phyloP scores from a whole-genome alignment of 2,797 vertebrate species.

The Hirundo rustica region DNA sequence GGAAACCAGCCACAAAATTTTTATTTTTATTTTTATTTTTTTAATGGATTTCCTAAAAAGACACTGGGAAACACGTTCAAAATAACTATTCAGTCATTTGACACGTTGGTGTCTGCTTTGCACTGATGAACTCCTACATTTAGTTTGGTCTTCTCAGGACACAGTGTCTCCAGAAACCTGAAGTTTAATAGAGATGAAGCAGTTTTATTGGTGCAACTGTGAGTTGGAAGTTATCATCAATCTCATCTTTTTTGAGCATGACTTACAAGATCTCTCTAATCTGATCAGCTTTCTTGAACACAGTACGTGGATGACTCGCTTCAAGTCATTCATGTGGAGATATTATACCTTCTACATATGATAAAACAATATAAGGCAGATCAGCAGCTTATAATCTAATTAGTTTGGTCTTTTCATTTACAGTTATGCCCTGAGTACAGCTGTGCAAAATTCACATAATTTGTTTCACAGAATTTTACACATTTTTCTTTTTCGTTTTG shows the following conservation, averaged over 20 bases:
- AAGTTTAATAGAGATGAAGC: slow-evolving; percentile 63
- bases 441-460: slow-evolving; percentile 58
- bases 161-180: slow-evolving; percentile 50
- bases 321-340: slow-evolving; percentile 73
- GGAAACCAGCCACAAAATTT: slow-evolving; percentile 22
- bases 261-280: slow-evolving; percentile 71
- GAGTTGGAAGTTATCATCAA: slow-evolving; percentile 72
- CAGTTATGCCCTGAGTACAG: slow-evolving; percentile 73
- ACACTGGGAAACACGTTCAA: slow-evolving; percentile 3
- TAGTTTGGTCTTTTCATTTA: slow-evolving; percentile 79
- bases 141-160: slow-evolving; percentile 57
- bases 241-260: slow-evolving; percentile 71
- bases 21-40: background rate
- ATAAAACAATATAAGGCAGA: slow-evolving; percentile 73
- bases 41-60: slow-evolving; percentile 27
- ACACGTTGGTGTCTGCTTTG: slow-evolving; percentile 47
- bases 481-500: slow-evolving; percentile 35
- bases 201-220: slow-evolving; percentile 43
- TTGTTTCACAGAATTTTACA: slow-evolving; percentile 53
- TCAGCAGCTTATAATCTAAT: slow-evolving; percentile 78
- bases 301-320: slow-evolving; percentile 73
- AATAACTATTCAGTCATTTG: slow-evolving; percentile 29
- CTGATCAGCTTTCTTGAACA: slow-evolving; percentile 78
- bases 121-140: slow-evolving; percentile 54
- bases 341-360: slow-evolving; percentile 65